These are phyloP conservation scores for Drosophila baimaii DNA, from an alignment of 1,140 invertebrate genomes.

Conservation along the genomic window DNA sequence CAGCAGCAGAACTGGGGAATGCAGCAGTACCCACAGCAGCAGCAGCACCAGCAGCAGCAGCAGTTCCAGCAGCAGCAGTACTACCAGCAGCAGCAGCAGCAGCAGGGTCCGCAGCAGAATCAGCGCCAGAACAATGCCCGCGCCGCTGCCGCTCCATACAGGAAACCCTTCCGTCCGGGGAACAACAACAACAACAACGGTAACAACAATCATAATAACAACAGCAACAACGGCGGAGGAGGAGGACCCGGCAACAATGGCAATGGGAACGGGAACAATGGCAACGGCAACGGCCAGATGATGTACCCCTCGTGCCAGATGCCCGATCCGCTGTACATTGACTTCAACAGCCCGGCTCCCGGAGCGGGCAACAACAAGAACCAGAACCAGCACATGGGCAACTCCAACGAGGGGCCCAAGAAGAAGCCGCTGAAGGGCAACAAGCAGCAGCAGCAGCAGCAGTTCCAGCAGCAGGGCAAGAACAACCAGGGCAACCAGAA, in stretches of 20 bases:
- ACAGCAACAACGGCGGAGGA: constrained; percentile 1
- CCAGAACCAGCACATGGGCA: constrained; percentile 6
- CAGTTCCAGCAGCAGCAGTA: constrained; percentile 11
- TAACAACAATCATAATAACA: background rate
- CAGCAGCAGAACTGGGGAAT: constrained; percentile 43
- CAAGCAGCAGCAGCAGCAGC: constrained; percentile 45
- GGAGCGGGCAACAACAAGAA: constrained; percentile 8
- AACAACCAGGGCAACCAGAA: constrained; percentile 16
- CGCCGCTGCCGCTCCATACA: constrained; percentile 62
- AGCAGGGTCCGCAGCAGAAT: constrained; percentile 14
- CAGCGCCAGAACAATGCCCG: constrained; percentile 51
- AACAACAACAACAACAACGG: constrained; percentile 15
- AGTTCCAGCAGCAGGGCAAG: constrained; percentile 40
- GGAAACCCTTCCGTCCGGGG: constrained; percentile 59
- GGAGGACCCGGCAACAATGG: constrained; percentile 9
- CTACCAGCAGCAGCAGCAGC: constrained; percentile 9
- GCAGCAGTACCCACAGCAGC: constrained; percentile 36
- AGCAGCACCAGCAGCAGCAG: constrained; percentile 27
- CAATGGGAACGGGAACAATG: constrained; percentile 8
- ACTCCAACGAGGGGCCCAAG: constrained; percentile 39
- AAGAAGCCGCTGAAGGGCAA: constrained; percentile 65
- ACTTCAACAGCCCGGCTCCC: constrained; percentile 73
- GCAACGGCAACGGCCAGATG: constrained; percentile 29
- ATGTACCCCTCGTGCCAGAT: constrained; percentile 77
- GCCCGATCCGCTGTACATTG: constrained; percentile 83